Conservation (phyloP, 1,140 invertebrate species). For the Nephotettix cincticeps region DNA sequence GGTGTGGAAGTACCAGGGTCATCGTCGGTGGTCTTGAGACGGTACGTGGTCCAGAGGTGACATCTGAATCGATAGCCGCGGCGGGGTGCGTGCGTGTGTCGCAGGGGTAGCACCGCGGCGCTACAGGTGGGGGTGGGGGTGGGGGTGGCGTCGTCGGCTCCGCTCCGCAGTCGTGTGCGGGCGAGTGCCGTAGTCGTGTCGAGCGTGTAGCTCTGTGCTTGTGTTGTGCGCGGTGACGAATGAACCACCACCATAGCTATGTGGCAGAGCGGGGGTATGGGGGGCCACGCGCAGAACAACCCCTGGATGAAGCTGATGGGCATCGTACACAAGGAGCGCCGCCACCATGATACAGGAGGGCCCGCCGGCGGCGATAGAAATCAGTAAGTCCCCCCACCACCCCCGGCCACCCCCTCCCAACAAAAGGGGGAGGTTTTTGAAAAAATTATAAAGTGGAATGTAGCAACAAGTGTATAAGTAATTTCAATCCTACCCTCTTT, state of each 20-base stretch:
- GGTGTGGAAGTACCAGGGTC: too few species aligned
- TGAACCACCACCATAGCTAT: constrained; percentile 50
- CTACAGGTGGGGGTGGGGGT: not conserved
- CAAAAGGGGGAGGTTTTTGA: too few species aligned
- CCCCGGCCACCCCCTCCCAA: not conserved
- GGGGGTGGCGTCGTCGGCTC: not conserved
- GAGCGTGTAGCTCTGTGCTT: not conserved
- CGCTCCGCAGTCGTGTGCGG: not conserved
- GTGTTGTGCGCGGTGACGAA: constrained; percentile 18
- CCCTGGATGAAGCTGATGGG: constrained; percentile 82
- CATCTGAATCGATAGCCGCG: too few species aligned
- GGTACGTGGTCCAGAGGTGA: too few species aligned
- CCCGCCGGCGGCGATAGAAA: constrained; percentile 35
- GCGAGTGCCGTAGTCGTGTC: not conserved
- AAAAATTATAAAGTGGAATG: too few species aligned
- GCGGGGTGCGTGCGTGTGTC: not conserved
- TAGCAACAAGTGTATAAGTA: too few species aligned
- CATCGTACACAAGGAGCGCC: constrained; percentile 72
- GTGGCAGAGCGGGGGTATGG: constrained; percentile 77
- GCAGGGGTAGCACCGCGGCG: not conserved
- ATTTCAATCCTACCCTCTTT: too few species aligned
- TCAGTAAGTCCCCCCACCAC: constrained; percentile 28
- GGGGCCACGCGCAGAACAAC: constrained; percentile 73
- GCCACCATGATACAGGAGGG: constrained; percentile 42
- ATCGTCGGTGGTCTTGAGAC: too few species aligned